These are phyloP conservation scores for Phrynosoma blainvillii DNA, from an alignment of 2,113 vertebrate genomes.

Conservation along the genomic window DNA sequence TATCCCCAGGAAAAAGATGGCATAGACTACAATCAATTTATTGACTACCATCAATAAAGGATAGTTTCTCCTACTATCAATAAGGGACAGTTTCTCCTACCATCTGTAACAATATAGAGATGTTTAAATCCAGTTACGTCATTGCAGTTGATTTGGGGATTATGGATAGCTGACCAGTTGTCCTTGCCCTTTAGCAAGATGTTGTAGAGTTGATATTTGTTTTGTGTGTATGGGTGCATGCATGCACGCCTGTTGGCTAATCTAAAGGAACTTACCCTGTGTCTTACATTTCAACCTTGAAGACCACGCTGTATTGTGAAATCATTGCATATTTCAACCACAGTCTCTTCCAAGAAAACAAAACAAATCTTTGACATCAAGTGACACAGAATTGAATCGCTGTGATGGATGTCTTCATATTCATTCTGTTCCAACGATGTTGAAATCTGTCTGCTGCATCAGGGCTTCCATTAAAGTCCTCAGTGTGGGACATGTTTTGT, in stretches of 20 bases:
- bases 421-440: not conserved
- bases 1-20: too few species aligned
- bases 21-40: too few species aligned
- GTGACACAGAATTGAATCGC: not conserved
- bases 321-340: conserved; percentile 24
- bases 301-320: conserved; percentile 23
- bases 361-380: conserved; percentile 14
- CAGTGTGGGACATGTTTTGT: conserved; percentile 3
- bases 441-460: conserved; percentile 46
- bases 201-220: not conserved
- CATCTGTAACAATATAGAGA: not conserved
- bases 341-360: conserved; percentile 23
- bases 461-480: conserved; percentile 21
- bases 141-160: not conserved
- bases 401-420: not conserved
- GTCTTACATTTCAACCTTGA: not conserved
- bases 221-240: not conserved
- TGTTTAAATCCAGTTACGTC: not conserved
- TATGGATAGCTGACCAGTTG: not conserved
- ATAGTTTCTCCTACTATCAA: not conserved
- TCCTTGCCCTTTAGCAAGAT: conserved; percentile 9
- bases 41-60: too few species aligned
- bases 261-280: not conserved
- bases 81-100: not conserved
- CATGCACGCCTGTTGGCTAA: not conserved